Evolutionary conservation across 1,140 invertebrate species (phyloP).

Genomic region (Lepeophtheirus salmonis): DNA sequence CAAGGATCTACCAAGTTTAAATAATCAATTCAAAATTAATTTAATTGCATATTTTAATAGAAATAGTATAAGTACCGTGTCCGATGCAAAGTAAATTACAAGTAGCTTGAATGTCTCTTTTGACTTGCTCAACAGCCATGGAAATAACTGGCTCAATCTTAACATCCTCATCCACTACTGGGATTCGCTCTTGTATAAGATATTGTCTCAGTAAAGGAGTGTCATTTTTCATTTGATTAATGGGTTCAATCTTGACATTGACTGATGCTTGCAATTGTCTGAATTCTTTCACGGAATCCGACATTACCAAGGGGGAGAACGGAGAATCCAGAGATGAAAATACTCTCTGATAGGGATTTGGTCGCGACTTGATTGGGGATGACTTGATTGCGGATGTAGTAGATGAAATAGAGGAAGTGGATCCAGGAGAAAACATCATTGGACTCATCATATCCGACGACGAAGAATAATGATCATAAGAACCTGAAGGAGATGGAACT

Average conservation of each 20-base stretch:
- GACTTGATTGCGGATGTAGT: neutral
- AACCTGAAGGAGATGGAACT: neutral
- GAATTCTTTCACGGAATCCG: neutral
- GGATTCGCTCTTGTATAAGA: neutral
- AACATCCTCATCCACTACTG: neutral
- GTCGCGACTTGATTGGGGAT: neutral
- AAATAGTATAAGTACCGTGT: constrained; percentile 22
- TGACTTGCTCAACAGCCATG: neutral
- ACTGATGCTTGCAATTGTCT: neutral
- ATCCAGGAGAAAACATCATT: neutral
- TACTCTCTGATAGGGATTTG: neutral
- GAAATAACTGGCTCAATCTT: constrained; percentile 2
- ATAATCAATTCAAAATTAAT: no score
- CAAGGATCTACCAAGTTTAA: constrained; percentile 69
- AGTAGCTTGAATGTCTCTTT: neutral
- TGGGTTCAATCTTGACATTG: neutral
- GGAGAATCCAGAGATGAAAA: neutral
- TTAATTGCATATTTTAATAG: no score
- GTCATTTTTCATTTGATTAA: neutral
- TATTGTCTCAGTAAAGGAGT: neutral
- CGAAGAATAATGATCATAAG: neutral
- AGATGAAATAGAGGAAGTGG: neutral
- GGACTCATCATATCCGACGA: neutral
- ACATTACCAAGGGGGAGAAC: neutral
- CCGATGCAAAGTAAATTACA: constrained; percentile 2